Evolutionary conservation across 2,888 invertebrate genomes (phyloP), one percentile per base, ranked within the genome.

Genomic region (Tiphia femorata): DNA sequence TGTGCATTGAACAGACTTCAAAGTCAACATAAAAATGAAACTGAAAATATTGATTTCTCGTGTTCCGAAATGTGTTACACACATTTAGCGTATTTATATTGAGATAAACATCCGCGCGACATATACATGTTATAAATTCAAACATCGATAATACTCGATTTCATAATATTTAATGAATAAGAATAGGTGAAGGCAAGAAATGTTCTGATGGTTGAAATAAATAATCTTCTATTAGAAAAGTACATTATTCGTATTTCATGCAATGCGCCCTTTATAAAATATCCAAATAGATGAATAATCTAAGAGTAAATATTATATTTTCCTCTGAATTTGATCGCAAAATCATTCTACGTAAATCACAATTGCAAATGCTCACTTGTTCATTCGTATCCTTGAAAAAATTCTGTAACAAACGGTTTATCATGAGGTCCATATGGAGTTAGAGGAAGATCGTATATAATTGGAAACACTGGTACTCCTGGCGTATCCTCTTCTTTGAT

Each of bases 371-470:
- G n/a, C n/a, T n/a, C n/a, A n/a, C n/a, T 17, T 47, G 47, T 29
- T 50, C 47, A 56, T 14, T 53, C 64, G 38, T 33, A 19, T 3
- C 37, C 46, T 1, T 4, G 38, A 2, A 91, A 80, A 64, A 89
- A 88, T 56, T 91, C 91, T 40, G 85, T 86, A 0, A 90, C 86
- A 85, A 91, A 94, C 0, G 93, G 92, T 10, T 86, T 86, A 86
- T 94, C 94, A 35, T 85, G 86, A 0, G 84, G 76, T 0, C 85
- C 86, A 78, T 95, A 97, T 12, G 90, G 89, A 0, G 86, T 87
- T 0, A 93, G 86, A 0, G 96, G 96, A 10, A 95, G 82, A 83
- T 96, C 96, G 80, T 93, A 96, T 0, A 95, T 93, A 50, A 96
- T 83, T 0, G 92, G 89, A 68, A 91, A 88, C 21, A 84, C 70